Conservation (phyloP, 2,797 vertebrate genomes). For the Clamator glandarius region DNA sequence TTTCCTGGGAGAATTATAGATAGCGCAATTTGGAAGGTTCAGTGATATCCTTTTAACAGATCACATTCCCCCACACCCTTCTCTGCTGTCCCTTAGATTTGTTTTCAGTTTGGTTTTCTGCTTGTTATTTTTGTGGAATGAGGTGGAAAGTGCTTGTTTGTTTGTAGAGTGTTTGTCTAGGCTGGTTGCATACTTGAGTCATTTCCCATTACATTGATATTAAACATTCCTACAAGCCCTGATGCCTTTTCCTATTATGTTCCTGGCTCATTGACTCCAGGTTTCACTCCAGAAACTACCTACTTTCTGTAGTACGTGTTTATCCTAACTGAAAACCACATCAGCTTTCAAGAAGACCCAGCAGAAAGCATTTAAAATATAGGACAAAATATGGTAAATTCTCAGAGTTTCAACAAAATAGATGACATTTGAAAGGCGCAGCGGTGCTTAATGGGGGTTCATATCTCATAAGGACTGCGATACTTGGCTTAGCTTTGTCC, state of each 20-base stretch:
- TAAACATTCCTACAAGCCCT: neutral
- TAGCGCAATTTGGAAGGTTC: neutral
- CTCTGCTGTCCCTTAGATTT: neutral
- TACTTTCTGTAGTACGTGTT: neutral
- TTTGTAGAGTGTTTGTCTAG: neutral
- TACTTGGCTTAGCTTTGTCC: neutral
- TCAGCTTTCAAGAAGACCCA: neutral
- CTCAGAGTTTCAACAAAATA: neutral
- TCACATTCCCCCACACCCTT: neutral
- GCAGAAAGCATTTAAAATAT: neutral
- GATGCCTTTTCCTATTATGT: neutral
- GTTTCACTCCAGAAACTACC: neutral
- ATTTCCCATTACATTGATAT: neutral
- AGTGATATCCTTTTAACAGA: neutral
- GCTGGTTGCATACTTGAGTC: neutral
- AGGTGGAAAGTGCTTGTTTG: neutral
- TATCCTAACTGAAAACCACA: neutral
- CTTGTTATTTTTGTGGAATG: neutral
- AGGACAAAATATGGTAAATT: neutral
- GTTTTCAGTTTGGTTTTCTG: neutral
- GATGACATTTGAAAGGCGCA: neutral
- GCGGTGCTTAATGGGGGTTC: neutral
- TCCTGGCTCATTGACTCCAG: neutral
- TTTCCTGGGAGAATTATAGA: neutral
- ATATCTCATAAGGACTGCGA: neutral